Evolutionary conservation across 2,797 vertebrate species (phyloP), one percentile per base, ranked within the genome.

Genomic region (Poeciliopsis presidionis): DNA sequence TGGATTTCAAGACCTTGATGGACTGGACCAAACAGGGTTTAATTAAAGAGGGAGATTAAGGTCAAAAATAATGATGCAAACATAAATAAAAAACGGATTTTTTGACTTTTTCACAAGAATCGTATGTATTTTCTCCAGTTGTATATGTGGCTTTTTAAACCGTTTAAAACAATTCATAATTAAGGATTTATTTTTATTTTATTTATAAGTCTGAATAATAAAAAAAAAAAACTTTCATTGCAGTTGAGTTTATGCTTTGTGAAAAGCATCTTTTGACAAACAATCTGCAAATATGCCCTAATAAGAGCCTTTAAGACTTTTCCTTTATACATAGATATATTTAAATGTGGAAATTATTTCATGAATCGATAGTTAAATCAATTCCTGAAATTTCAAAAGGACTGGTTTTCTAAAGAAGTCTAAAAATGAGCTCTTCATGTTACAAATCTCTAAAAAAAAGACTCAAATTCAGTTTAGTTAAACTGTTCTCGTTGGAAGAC

Each of bases 1-100:
- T 76, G 89, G 93, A 93, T 94, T 92, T 93, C 72, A 88, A 80
- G 78, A 78, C 78, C 82, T 85, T 74, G 33, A 91, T 84, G 90
- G 82, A 88, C 61, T 80, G 86, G 89, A 90, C 87, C 82, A 75
- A 70, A 41, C 65, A 39, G 57, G 76, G 57, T 89, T 82, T 89
- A 82, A 81, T 90, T 90, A 87, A 88, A 59, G 80, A 86, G 82
- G 73, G 36, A 78, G 79, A 79, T 75, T 79, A 81, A 46, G 59
- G 69, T 75, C 79, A 82, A 81, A 86, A 53, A 85, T 53, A 77
- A 87, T 87, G 88, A 90, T 47, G 80, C 75, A 90, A 89, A 86
- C 69, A 75, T 28, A 33, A 61, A 59, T 28, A 7, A 30, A 61
- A 47, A 75, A 59, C 0, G 73, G 71, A 61, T 76, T 28, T 30